Conservation (phyloP, 2,797 vertebrate genomes). For the Lacerta bilineata region DNA sequence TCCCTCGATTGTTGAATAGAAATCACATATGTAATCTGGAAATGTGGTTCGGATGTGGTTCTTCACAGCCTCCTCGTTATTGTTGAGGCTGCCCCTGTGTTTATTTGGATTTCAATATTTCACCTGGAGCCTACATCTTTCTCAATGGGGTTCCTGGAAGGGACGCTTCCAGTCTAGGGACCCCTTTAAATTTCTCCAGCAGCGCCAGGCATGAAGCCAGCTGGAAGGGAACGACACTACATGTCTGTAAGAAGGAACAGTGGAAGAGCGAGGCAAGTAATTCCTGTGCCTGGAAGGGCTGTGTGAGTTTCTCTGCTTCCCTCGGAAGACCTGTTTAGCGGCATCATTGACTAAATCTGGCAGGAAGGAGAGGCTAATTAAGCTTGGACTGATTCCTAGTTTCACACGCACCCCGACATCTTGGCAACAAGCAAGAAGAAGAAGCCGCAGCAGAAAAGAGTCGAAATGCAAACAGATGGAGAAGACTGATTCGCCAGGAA, state of each 20-base stretch:
- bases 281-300: neutral
- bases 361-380: constrained; percentile 21
- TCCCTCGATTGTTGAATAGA: too few relatives aligned
- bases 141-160: too few relatives aligned
- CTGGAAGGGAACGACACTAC: neutral
- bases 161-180: too few relatives aligned
- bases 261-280: neutral
- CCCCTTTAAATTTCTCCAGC: too few relatives aligned
- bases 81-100: too few relatives aligned
- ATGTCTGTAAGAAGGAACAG: neutral
- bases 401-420: neutral
- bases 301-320: neutral
- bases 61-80: too few relatives aligned
- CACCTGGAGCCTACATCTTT: too few relatives aligned
- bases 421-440: neutral
- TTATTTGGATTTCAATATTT: too few relatives aligned
- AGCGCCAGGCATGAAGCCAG: too few relatives aligned
- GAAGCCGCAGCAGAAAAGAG: neutral
- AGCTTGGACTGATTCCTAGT: neutral
- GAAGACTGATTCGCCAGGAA: too few relatives aligned
- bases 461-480: neutral
- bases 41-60: too few relatives aligned
- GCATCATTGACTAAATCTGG: neutral
- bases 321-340: neutral
- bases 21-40: too few relatives aligned